Conservation (phyloP, 2,888 invertebrate species). For the Phyllotreta striolata region DNA sequence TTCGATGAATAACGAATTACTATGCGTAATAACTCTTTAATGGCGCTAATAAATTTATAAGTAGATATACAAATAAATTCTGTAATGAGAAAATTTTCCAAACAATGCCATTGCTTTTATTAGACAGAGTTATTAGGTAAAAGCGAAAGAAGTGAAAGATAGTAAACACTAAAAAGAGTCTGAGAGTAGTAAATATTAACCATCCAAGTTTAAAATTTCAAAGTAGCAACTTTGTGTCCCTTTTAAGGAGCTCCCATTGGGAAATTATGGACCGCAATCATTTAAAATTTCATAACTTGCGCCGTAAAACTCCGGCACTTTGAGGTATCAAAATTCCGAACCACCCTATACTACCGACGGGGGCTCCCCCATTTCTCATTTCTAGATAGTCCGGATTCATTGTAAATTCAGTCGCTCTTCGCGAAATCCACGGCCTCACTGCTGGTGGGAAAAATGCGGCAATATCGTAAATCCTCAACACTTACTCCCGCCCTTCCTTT, state of each 20-base stretch:
- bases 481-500: slow-evolving; percentile 1
- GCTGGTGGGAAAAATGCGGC: slow-evolving; percentile 30
- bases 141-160: no score
- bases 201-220: no score
- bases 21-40: no score
- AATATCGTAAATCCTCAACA: slow-evolving; percentile 30
- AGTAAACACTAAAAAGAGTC: no score
- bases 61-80: no score
- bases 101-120: no score
- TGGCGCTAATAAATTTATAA: no score
- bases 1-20: no score
- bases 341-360: background rate
- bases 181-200: no score
- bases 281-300: slow-evolving; percentile 6
- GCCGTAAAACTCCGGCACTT: background rate
- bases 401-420: slow-evolving; percentile 27
- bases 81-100: no score
- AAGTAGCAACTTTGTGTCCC: background rate
- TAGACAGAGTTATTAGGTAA: no score
- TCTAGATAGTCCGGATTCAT: slow-evolving; percentile 15
- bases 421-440: slow-evolving; percentile 21
- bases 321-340: slow-evolving; percentile 1
- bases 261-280: slow-evolving; percentile 9
- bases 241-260: background rate
- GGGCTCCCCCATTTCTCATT: slow-evolving; percentile 8